A percentile compares a stretch with the other conserved stretches of the same genome.
These are phyloP conservation scores for Drosophila varians DNA, from an alignment of 1,140 invertebrate species.

Conservation along the genomic window DNA sequence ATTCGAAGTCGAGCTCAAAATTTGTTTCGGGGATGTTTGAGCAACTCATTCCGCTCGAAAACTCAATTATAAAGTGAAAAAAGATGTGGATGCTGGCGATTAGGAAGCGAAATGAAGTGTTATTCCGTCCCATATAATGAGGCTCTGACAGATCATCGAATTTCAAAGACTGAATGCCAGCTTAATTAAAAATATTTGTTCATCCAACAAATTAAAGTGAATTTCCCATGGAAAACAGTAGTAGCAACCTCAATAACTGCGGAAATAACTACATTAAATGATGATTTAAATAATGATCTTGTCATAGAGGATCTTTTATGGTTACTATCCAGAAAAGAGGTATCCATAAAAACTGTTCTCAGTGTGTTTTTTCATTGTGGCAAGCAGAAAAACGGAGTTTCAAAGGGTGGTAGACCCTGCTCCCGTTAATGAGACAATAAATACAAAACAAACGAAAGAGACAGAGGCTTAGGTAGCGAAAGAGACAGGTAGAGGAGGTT, in stretches of 20 bases:
- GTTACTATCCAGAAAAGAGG: not conserved
- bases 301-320: not conserved
- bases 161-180: constrained; percentile 12
- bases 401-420: constrained; percentile 14
- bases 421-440: constrained; percentile 11
- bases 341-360: too few species aligned
- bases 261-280: too few species aligned
- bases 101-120: constrained; percentile 10
- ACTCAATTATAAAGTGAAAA: constrained; percentile 20
- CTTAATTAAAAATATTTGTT: constrained; percentile 21
- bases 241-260: not conserved
- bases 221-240: constrained; percentile 37
- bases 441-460: not conserved
- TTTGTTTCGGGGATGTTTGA: constrained; percentile 40
- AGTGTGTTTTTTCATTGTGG: not conserved
- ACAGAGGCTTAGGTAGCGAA: not conserved
- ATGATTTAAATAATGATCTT: not conserved
- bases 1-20: constrained; percentile 2
- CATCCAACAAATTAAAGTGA: constrained; percentile 17
- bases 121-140: constrained; percentile 21
- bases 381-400: constrained; percentile 11
- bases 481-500: constrained; percentile 7
- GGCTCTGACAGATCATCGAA: constrained; percentile 40
- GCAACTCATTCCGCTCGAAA: constrained; percentile 25
- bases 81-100: constrained; percentile 2